These are phyloP conservation scores for Drosophila bipectinata DNA, from an alignment of 1,140 invertebrate genomes.

Conservation along the genomic window DNA sequence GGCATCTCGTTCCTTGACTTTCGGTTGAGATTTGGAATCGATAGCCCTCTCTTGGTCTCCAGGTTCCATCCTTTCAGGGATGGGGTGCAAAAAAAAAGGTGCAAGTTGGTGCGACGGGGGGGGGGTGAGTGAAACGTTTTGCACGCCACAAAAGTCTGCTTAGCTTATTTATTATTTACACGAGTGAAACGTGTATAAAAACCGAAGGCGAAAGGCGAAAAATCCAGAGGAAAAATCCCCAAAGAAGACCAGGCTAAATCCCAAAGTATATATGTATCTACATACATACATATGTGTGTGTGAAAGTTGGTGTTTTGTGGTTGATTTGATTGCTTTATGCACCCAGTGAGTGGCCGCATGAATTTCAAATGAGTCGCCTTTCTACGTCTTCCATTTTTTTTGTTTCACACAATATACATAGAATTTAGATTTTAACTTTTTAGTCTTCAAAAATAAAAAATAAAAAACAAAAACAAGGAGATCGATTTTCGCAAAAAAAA, in stretches of 20 bases:
- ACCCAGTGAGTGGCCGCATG: constrained; percentile 82
- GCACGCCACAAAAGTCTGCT: constrained; percentile 73
- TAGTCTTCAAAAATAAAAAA: neutral
- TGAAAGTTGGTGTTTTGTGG: constrained; percentile 62
- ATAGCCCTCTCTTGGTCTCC: constrained; percentile 41
- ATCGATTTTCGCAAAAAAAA: neutral
- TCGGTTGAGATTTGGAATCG: constrained; percentile 65
- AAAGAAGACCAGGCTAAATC: constrained; percentile 24
- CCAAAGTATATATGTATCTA: neutral
- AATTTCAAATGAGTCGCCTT: constrained; percentile 77
- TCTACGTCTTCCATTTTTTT: neutral
- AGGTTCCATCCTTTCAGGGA: neutral
- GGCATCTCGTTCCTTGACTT: constrained; percentile 41
- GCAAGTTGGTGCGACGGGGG: neutral
- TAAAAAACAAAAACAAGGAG: too few species aligned
- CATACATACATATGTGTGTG: constrained; percentile 29
- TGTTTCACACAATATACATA: neutral
- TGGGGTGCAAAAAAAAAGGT: neutral
- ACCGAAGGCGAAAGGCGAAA: constrained; percentile 12
- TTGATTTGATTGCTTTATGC: constrained; percentile 83
- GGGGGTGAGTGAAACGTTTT: constrained; percentile 50
- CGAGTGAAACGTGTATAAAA: constrained; percentile 77
- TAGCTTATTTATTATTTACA: constrained; percentile 82
- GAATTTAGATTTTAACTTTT: too few species aligned
- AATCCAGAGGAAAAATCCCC: constrained; percentile 8